These are phyloP conservation scores for Rhegmatorhina hoffmannsi DNA, from an alignment of 2,113 vertebrate genomes.

Conservation along the genomic window DNA sequence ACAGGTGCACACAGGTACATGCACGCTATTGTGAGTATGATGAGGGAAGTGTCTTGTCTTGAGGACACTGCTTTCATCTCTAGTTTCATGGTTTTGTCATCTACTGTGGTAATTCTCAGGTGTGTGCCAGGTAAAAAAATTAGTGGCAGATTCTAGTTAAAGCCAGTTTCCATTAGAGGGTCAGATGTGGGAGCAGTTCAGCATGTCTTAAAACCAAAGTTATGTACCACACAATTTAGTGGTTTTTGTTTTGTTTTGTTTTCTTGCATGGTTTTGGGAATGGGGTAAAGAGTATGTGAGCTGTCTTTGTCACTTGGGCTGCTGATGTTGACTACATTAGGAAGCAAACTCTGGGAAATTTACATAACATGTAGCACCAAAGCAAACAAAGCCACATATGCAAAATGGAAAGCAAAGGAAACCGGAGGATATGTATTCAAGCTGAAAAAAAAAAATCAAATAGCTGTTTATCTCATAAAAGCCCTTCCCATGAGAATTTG, in stretches of 20 bases:
- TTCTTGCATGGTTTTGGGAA: background rate
- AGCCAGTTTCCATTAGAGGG: background rate
- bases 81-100: background rate
- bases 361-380: background rate
- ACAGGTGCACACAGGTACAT: background rate
- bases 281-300: rapidly evolving
- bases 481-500: background rate
- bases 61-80: background rate
- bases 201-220: background rate
- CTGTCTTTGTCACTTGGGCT: background rate
- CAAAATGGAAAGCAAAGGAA: background rate
- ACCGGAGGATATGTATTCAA: background rate
- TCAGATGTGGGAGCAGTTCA: background rate
- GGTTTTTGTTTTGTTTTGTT: background rate
- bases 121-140: background rate
- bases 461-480: background rate
- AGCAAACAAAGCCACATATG: background rate
- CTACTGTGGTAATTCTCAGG: background rate
- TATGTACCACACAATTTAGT: background rate
- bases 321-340: background rate
- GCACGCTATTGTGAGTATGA: rapidly evolving
- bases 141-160: background rate
- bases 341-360: background rate
- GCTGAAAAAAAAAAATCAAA: background rate
- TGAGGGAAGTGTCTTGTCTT: background rate